Evolutionary conservation across 2,113 vertebrate genomes (phyloP).

Genomic region (Chauna torquata): DNA sequence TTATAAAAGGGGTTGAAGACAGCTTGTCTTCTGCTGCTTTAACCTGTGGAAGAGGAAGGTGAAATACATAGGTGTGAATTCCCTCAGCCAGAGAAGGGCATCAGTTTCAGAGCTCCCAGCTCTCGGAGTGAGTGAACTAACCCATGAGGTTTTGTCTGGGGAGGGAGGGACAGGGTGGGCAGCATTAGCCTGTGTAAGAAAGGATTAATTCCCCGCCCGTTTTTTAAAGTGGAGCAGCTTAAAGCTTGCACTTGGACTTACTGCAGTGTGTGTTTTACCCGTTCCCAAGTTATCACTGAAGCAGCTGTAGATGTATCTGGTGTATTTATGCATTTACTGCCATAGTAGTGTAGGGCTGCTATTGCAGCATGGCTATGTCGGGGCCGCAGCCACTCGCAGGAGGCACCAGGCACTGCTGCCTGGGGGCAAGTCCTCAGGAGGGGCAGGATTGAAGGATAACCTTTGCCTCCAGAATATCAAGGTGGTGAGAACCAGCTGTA

Average conservation of each 20-base stretch:
- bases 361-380: background rate
- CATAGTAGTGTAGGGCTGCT: accelerated
- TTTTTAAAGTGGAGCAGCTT: background rate
- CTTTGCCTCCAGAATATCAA: background rate
- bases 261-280: background rate
- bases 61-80: background rate
- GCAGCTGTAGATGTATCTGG: background rate
- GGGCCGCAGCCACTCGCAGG: background rate
- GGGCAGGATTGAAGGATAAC: background rate
- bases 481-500: background rate
- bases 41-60: background rate
- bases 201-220: background rate
- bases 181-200: background rate
- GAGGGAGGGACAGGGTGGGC: background rate
- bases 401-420: background rate
- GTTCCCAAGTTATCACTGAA: background rate
- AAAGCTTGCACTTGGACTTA: background rate
- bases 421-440: background rate
- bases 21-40: background rate
- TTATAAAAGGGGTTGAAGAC: background rate
- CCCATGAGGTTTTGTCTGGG: background rate
- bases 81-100: background rate
- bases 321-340: background rate
- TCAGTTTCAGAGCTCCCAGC: background rate
- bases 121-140: accelerated